phyloP scores from a whole-genome alignment of 2,888 invertebrate genomes.

The Andrena camellia region DNA sequence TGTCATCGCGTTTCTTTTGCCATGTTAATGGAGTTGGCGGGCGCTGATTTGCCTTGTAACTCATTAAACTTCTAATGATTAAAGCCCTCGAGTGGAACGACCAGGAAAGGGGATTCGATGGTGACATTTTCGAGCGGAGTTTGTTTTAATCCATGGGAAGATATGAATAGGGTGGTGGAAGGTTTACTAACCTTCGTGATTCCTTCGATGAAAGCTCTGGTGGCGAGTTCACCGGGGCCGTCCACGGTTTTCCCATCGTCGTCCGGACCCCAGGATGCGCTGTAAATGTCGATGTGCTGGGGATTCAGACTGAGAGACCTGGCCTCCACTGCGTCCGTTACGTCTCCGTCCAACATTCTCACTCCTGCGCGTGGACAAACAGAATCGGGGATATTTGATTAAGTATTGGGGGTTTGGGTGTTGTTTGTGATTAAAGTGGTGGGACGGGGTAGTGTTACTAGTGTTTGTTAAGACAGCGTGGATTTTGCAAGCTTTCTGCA shows the following conservation, averaged over 20 bases:
- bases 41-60: no score
- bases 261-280: slow-evolving; percentile 99
- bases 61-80: no score
- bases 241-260: slow-evolving; percentile 99
- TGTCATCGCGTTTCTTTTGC: no score
- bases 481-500: no score
- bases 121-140: not conserved
- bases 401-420: not conserved
- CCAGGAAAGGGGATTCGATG: not conserved
- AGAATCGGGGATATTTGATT: slow-evolving; percentile 5
- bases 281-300: slow-evolving; percentile 99
- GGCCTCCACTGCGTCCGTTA: slow-evolving; percentile 99
- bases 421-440: no score
- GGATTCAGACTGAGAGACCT: slow-evolving; percentile 96
- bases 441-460: no score
- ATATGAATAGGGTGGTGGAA: no score
- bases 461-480: no score
- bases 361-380: slow-evolving; percentile 88
- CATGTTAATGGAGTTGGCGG: no score
- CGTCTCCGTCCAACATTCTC: slow-evolving; percentile 99
- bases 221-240: slow-evolving; percentile 98
- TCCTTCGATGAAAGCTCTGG: slow-evolving; percentile 97
- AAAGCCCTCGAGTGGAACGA: no score
- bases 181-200: slow-evolving; percentile 91
- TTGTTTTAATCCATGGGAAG: not conserved